phyloP scores from a whole-genome alignment of 2,888 invertebrate species.

The Allolobophora icterica region DNA sequence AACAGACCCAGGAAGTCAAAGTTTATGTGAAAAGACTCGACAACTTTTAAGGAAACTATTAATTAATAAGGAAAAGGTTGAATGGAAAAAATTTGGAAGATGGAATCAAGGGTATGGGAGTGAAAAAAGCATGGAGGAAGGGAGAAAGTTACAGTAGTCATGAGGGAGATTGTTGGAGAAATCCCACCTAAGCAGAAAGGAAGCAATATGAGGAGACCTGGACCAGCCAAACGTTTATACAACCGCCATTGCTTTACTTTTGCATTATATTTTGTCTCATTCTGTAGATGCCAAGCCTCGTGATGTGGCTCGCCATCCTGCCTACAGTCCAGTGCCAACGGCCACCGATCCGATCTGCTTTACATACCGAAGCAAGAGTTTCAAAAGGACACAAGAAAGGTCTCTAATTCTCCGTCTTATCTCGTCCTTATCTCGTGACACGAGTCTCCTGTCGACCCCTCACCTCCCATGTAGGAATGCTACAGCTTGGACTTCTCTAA shows the following conservation, averaged over 20 bases:
- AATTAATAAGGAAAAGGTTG: too few species aligned
- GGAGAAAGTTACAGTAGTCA: too few species aligned
- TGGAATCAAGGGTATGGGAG: too few species aligned
- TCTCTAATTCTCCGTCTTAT: background rate
- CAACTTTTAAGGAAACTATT: too few species aligned
- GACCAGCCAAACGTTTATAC: background rate
- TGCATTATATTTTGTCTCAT: background rate
- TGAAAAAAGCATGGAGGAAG: too few species aligned
- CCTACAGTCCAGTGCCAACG: background rate
- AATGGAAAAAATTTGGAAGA: too few species aligned
- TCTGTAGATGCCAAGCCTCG: background rate
- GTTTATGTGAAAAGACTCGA: too few species aligned
- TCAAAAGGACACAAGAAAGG: conserved; percentile 19
- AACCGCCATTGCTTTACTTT: background rate
- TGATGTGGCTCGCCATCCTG: conserved; percentile 6
- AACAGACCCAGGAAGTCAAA: too few species aligned
- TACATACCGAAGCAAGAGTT: conserved; percentile 19
- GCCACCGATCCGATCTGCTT: conserved; percentile 22
- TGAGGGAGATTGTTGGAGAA: too few species aligned
- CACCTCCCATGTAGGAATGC: background rate
- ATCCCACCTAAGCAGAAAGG: too few species aligned
- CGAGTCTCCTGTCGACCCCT: background rate
- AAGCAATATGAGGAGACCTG: too few species aligned
- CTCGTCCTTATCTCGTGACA: background rate
- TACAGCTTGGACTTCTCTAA: background rate